A percentile compares a stretch with the other conserved stretches of the same genome.
These are phyloP conservation scores for Molorchus minor DNA, from an alignment of 2,888 invertebrate genomes.

Conservation along the genomic window DNA sequence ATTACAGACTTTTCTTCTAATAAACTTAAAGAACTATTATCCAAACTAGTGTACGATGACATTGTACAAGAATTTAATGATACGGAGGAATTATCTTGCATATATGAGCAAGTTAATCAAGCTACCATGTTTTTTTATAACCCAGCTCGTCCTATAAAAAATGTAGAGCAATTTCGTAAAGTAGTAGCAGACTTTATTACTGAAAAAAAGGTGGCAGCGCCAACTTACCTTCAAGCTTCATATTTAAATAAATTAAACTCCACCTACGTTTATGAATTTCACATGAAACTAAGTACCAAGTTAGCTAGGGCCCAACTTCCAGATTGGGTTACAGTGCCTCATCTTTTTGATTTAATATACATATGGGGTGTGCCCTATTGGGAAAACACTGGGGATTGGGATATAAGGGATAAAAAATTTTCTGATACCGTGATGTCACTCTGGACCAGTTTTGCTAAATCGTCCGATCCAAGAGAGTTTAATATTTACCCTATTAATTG, in stretches of 20 bases:
- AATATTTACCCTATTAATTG: constrained; percentile 77
- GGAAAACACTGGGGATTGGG: constrained; percentile 73
- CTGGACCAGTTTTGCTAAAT: constrained; percentile 82
- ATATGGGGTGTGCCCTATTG: constrained; percentile 84
- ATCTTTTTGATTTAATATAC: constrained; percentile 83
- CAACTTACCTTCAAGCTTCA: constrained; percentile 74
- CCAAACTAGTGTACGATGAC: constrained; percentile 71
- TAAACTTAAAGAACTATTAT: constrained; percentile 64
- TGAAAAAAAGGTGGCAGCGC: constrained; percentile 76
- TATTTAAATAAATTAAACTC: constrained; percentile 68
- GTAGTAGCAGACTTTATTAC: constrained; percentile 77
- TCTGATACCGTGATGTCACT: constrained; percentile 83
- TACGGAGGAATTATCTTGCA: constrained; percentile 61
- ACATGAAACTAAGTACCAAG: constrained; percentile 75
- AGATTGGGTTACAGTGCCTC: constrained; percentile 82
- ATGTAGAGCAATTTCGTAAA: constrained; percentile 70
- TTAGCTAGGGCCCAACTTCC: constrained; percentile 74
- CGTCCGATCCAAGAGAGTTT: constrained; percentile 75
- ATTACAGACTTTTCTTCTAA: constrained; percentile 68
- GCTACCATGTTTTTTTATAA: constrained; percentile 81
- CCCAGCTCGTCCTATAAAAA: constrained; percentile 71
- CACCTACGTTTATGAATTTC: constrained; percentile 80
- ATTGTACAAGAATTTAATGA: constrained; percentile 65
- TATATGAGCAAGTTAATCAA: constrained; percentile 73
- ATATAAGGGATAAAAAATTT: constrained; percentile 78